A percentile compares a stretch with the other conserved stretches of the same genome.
These are phyloP conservation scores for Perca fluviatilis DNA, from an alignment of 2,113 vertebrate genomes.

Conservation along the genomic window DNA sequence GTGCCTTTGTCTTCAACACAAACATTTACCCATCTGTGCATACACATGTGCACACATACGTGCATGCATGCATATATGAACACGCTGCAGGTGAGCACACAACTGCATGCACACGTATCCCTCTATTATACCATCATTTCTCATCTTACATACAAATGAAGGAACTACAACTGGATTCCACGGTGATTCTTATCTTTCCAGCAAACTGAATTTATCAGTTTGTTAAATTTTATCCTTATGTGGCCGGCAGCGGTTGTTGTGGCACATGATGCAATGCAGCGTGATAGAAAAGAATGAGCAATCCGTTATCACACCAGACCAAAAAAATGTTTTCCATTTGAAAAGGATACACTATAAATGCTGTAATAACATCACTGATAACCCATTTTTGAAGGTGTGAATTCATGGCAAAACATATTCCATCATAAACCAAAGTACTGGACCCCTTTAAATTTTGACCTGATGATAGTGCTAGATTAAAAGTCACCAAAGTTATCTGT, in stretches of 20 bases:
- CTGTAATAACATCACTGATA: conserved; percentile 29
- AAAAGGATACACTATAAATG: conserved; percentile 17
- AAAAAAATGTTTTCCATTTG: conserved; percentile 21
- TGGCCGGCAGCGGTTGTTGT: conserved; percentile 46
- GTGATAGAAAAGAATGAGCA: conserved; percentile 35
- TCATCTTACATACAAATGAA: conserved; percentile 21
- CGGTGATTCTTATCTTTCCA: conserved; percentile 60
- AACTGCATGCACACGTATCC: neutral
- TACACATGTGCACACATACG: neutral
- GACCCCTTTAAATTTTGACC: neutral
- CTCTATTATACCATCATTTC: conserved; percentile 25
- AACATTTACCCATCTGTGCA: conserved; percentile 26
- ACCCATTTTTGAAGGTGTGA: conserved; percentile 8
- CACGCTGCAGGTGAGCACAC: conserved; percentile 37
- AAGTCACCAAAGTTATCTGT: neutral
- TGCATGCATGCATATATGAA: conserved; percentile 1
- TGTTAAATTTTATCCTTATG: conserved; percentile 38
- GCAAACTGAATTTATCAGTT: conserved; percentile 51
- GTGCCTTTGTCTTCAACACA: conserved; percentile 47
- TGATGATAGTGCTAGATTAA: neutral
- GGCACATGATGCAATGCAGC: conserved; percentile 35
- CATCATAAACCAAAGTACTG: neutral
- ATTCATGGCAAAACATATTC: neutral
- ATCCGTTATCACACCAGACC: conserved; percentile 29
- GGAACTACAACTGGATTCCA: conserved; percentile 25